These are phyloP conservation scores for Ambastaia sidthimunki DNA, from an alignment of 2,797 vertebrate species.

Conservation along the genomic window DNA sequence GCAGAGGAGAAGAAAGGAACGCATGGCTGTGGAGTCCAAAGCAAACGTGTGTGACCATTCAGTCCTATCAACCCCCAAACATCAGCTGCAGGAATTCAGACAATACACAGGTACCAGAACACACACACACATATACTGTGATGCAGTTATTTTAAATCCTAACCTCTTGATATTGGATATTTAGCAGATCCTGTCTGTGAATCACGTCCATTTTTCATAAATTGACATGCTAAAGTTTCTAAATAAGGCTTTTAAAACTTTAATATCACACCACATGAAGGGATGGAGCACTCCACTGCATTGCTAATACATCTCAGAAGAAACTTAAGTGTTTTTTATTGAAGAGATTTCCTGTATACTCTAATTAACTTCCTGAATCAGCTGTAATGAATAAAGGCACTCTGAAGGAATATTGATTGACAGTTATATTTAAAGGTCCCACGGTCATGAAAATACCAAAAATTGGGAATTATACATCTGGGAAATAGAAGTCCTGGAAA, in stretches of 20 bases:
- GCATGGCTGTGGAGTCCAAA: conserved; percentile 93
- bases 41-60: conserved; percentile 81
- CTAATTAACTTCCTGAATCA: conserved; percentile 46
- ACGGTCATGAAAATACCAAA: background rate
- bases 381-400: conserved; percentile 31
- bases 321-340: conserved; percentile 18
- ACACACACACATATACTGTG: background rate
- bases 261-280: conserved; percentile 5
- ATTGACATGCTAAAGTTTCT: conserved; percentile 12
- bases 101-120: background rate
- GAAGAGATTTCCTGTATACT: conserved; percentile 5
- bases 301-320: conserved; percentile 22
- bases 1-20: conserved; percentile 73
- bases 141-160: conserved; percentile 10
- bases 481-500: no score
- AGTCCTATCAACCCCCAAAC: conserved; percentile 81
- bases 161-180: no score
- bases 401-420: background rate
- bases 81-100: conserved; percentile 83
- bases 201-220: conserved; percentile 39
- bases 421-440: background rate
- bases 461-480: background rate
- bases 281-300: conserved; percentile 2
- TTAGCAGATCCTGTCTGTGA: background rate
- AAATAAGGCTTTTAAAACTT: conserved; percentile 20